Base-by-base conservation (phyloP, 1,140 invertebrate genomes). In the Eubasilissa regina region DNA sequence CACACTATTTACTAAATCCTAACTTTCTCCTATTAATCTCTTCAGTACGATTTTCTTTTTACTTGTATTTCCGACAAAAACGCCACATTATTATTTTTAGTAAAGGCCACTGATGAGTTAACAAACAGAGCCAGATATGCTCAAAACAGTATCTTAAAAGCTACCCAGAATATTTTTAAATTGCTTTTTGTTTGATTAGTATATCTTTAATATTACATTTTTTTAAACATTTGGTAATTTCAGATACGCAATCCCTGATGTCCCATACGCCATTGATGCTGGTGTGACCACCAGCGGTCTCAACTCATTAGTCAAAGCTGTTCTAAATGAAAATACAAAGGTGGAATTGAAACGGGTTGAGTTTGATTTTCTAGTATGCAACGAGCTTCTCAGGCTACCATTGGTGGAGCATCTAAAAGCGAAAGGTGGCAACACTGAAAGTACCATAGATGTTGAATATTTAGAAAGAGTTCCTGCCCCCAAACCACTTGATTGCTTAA, bases 341-440 rank as follows among this genome's bases (percentile, higher is more conserved):
- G 85, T 85, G 48, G 83, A 89, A 70, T 84, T 87, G 3, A 91
- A 92, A 79, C 81, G 86, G 0, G 88, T 94, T 72, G 93, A 96
- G 83, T 98, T 98, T 91, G 97, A 98, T 88, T 98, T 98, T 85
- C 85, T 98, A 68, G 91, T 97, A 53, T 91, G 92, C 77, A 94
- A 94, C 8, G 95, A 97, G 86, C 92, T 98, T 83, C 85, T 99
- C 21, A 90, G 94, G 58, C 86, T 91, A 0, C 86, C 92, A 3
- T 87, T 98, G 17, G 85, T 88, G 47, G 93, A 95, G 83, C 94
- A 95, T 85, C 86, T 96, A 47, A 87, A 90, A 75, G 92, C 94
- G 58, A 92, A 92, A 80, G 90, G 90, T 55, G 85, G 93, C 13
- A 94, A 94, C 0, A 92, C 91, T 51, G 96, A 97, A 89, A 90